Base-by-base conservation (phyloP, 2,113 vertebrate genomes). In the Tricholaema leucomelas region DNA sequence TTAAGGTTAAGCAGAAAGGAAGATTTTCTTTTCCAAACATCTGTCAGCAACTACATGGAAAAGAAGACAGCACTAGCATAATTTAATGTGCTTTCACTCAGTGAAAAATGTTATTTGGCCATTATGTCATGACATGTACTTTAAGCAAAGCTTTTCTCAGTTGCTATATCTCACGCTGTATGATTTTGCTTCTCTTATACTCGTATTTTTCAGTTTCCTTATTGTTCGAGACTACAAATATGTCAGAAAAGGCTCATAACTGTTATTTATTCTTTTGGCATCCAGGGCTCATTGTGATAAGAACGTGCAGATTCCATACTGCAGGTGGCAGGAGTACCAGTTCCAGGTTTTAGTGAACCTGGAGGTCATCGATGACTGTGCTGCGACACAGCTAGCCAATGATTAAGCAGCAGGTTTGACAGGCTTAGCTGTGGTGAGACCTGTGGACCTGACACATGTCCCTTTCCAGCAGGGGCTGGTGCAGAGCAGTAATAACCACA, bases 1-100 rank as follows among this genome's bases (percentile, higher is more conserved):
- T 96, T 97, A 97, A 97, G 93, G 96, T 97, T 95, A 96, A 96
- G 55, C 48, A 93, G 91, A 94, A 95, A 95, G 84, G 87, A 94
- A 94, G 75, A 83, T 96, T 96, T 97, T 94, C 31, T 95, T 88
- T 96, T 87, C 73, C 78, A 87, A 95, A 91, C 92, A 96, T 97
- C 93, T 96, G 95, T 96, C 96, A 97, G 70, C 75, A 96, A 89
- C 69, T 64, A 84, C 86, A 95, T 58, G 87, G 78, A 95, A 95
- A 77, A 95, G 38, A 91, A 95, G 92, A 92, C 92, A 81, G 77
- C 56, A 40, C 58, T 38, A 84, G 85, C 92, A 91, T 96, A 97
- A 97, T 96, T 96, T 96, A 95, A 76, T 21, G 4, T 30, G 70
- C 40, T 89, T 97, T 95, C 85, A 92, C 81, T 81, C 2, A 0